phyloP scores from a whole-genome alignment of 2,888 invertebrate genomes.

The Anagyrus pseudococci region DNA sequence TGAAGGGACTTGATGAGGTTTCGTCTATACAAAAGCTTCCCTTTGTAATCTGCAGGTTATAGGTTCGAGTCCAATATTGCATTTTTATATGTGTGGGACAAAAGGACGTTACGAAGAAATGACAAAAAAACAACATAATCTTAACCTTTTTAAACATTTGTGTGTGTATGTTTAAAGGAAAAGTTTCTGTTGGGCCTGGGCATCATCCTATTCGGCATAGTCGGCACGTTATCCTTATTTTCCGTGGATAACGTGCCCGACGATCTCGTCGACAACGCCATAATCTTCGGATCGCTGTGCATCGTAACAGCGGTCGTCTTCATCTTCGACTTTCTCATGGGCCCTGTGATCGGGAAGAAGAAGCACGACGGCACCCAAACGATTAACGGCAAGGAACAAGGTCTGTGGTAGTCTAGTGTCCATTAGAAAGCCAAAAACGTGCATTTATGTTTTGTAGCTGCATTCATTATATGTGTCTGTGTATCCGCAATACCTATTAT shows the following conservation, averaged over 20 bases:
- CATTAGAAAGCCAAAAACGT: neutral
- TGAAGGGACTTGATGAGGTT: too few relatives aligned
- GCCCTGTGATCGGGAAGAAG: conserved; percentile 44
- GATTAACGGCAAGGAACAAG: conserved; percentile 49
- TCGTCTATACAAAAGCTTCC: too few relatives aligned
- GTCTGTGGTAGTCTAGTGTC: conserved; percentile 42
- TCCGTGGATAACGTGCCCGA: conserved; percentile 75
- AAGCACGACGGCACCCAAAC: conserved; percentile 48
- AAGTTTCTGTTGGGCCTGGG: conserved; percentile 75
- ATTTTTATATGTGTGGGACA: too few relatives aligned
- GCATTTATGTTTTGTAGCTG: neutral
- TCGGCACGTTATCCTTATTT: conserved; percentile 74
- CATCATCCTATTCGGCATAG: conserved; percentile 71
- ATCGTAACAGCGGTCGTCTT: conserved; percentile 73
- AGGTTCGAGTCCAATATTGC: too few relatives aligned
- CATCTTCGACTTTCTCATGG: conserved; percentile 68
- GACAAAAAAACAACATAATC: too few relatives aligned
- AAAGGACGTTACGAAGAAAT: too few relatives aligned
- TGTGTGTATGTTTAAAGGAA: too few relatives aligned
- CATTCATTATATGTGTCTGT: neutral
- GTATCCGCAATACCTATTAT: neutral
- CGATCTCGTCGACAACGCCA: conserved; percentile 74
- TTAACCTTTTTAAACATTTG: too few relatives aligned
- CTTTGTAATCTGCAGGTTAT: too few relatives aligned
- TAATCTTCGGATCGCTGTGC: conserved; percentile 73